These are phyloP conservation scores for Drosophila percnosoma DNA, from an alignment of 2,888 invertebrate genomes.

Conservation along the genomic window DNA sequence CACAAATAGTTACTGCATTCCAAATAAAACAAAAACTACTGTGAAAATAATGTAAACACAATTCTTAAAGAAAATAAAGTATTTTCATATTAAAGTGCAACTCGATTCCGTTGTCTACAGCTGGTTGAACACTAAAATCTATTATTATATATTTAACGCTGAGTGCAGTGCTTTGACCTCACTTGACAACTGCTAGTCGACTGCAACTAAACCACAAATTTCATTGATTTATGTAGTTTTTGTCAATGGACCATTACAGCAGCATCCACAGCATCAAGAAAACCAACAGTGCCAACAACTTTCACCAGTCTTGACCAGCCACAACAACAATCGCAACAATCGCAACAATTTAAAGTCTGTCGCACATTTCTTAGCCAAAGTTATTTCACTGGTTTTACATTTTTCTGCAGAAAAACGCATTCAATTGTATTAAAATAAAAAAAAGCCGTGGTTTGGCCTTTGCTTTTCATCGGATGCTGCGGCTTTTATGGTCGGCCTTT, in stretches of 20 bases:
- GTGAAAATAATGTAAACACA: background rate
- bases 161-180: constrained; percentile 21
- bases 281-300: constrained; percentile 57
- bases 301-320: constrained; percentile 50
- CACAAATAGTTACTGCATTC: no score
- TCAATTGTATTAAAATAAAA: constrained; percentile 31
- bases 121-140: background rate
- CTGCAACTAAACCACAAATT: constrained; percentile 38
- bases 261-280: constrained; percentile 8
- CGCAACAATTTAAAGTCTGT: constrained; percentile 43
- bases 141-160: constrained; percentile 9
- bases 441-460: constrained; percentile 27
- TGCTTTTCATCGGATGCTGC: constrained; percentile 26
- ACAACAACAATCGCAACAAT: constrained; percentile 32
- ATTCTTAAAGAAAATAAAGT: background rate
- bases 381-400: constrained; percentile 51
- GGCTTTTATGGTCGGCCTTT: constrained; percentile 20
- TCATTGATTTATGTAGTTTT: constrained; percentile 63
- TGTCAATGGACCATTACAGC: constrained; percentile 52
- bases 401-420: constrained; percentile 39
- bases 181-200: constrained; percentile 11
- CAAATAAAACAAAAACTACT: background rate
- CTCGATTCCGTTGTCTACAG: background rate
- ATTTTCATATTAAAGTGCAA: background rate
- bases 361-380: constrained; percentile 46